A percentile compares a stretch with the other conserved stretches of the same genome.
phyloP scores from a whole-genome alignment of 2,797 vertebrate genomes.

The Megaceryle alcyon region DNA sequence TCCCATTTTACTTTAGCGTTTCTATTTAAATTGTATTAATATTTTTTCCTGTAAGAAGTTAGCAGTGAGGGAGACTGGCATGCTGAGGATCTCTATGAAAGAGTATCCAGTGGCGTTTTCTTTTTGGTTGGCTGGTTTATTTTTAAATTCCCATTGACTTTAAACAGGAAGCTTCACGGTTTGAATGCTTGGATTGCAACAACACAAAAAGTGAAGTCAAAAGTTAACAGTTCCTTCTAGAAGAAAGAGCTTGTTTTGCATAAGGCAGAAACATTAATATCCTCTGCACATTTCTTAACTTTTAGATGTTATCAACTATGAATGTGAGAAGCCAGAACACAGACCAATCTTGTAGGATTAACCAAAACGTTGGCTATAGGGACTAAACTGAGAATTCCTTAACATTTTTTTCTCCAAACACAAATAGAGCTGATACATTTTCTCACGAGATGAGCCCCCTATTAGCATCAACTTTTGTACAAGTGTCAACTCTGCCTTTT shows the following conservation, averaged over 20 bases:
- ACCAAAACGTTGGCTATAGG: background rate
- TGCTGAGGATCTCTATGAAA: background rate
- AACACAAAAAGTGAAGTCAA: background rate
- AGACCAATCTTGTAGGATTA: constrained; percentile 9
- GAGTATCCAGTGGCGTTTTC: rapidly evolving
- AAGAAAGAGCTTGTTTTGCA: background rate
- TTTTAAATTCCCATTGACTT: background rate
- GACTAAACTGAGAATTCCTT: background rate
- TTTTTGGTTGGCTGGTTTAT: background rate
- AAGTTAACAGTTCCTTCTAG: background rate
- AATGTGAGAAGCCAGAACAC: constrained; percentile 16
- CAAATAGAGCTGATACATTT: background rate
- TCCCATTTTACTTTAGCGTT: background rate
- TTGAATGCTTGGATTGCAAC: background rate
- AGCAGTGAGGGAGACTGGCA: background rate
- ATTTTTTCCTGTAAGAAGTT: background rate
- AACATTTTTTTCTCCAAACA: background rate
- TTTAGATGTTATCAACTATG: background rate
- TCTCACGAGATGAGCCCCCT: background rate
- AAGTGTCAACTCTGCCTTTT: background rate
- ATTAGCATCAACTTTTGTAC: background rate
- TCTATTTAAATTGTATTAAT: background rate
- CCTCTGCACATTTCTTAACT: background rate
- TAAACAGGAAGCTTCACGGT: rapidly evolving
- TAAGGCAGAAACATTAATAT: background rate